phyloP scores from a whole-genome alignment of 2,113 vertebrate species.

The Microcebus lehilahytsara region DNA sequence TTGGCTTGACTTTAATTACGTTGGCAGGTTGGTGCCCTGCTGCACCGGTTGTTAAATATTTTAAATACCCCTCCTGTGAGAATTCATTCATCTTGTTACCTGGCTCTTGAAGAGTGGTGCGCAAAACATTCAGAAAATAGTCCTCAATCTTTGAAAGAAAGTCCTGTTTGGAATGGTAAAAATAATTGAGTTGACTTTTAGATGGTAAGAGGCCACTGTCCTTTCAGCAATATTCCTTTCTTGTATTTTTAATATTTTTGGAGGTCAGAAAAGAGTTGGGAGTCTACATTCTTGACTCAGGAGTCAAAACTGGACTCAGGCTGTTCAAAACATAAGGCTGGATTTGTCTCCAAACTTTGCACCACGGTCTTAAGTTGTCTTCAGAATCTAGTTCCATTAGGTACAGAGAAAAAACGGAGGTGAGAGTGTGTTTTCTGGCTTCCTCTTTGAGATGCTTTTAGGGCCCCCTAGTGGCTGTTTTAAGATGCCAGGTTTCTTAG shows the following conservation, averaged over 20 bases:
- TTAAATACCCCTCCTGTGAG: neutral
- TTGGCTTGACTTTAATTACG: neutral
- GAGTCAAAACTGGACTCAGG: neutral
- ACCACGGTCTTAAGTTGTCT: neutral
- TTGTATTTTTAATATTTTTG: neutral
- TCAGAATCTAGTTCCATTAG: neutral
- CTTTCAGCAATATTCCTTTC: neutral
- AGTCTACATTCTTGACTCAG: neutral
- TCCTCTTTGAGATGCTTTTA: constrained; percentile 69
- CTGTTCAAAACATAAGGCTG: neutral
- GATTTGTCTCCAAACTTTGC: neutral
- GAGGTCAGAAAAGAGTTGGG: neutral
- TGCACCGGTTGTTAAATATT: neutral
- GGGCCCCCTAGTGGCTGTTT: constrained; percentile 74
- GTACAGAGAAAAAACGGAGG: neutral
- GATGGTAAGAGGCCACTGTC: neutral
- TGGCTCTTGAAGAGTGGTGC: neutral
- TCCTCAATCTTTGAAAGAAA: neutral
- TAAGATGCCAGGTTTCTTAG: neutral
- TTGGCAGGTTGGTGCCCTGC: neutral
- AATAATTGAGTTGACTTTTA: neutral
- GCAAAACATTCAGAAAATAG: neutral
- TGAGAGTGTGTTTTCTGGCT: neutral
- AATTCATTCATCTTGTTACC: neutral
- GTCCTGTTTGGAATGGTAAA: neutral